A percentile compares a stretch with the other conserved stretches of the same genome.
phyloP scores from a whole-genome alignment of 2,797 vertebrate species.

The Amphiprion clarkii region DNA sequence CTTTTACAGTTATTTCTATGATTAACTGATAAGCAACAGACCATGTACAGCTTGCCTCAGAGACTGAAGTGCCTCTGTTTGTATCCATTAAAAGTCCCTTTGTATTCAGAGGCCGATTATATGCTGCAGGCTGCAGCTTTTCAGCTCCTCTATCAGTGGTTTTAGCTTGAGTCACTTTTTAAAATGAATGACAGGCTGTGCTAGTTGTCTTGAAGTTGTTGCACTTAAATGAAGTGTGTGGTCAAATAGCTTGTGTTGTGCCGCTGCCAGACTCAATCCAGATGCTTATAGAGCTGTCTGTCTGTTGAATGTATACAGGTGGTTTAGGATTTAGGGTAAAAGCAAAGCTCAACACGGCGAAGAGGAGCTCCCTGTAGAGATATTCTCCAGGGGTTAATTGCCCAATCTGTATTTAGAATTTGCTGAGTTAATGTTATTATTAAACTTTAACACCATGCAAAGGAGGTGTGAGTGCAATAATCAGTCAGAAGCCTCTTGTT shows the following conservation, averaged over 20 bases:
- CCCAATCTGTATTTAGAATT: background rate
- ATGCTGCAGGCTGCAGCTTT: slow-evolving; percentile 24
- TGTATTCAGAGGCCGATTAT: slow-evolving; percentile 48
- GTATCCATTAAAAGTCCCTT: slow-evolving; percentile 22
- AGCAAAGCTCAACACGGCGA: background rate
- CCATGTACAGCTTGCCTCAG: background rate
- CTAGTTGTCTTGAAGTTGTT: slow-evolving; percentile 8
- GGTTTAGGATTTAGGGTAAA: slow-evolving; percentile 3
- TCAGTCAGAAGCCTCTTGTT: background rate
- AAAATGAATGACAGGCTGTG: slow-evolving; percentile 12
- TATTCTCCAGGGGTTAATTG: background rate
- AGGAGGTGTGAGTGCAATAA: background rate
- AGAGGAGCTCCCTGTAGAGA: background rate
- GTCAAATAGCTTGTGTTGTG: slow-evolving; percentile 34
- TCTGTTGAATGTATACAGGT: background rate
- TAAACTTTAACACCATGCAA: background rate
- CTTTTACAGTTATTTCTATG: background rate
- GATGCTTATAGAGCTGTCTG: slow-evolving; percentile 7
- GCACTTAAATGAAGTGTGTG: slow-evolving; percentile 34
- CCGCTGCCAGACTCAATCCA: background rate
- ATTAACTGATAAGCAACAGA: slow-evolving; percentile 23
- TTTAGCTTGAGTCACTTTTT: background rate
- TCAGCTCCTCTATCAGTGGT: slow-evolving; percentile 17
- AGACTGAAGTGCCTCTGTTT: slow-evolving; percentile 21
- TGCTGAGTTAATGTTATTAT: background rate